Base-by-base conservation (phyloP, 1,140 invertebrate species). In the Eubasilissa regina region DNA sequence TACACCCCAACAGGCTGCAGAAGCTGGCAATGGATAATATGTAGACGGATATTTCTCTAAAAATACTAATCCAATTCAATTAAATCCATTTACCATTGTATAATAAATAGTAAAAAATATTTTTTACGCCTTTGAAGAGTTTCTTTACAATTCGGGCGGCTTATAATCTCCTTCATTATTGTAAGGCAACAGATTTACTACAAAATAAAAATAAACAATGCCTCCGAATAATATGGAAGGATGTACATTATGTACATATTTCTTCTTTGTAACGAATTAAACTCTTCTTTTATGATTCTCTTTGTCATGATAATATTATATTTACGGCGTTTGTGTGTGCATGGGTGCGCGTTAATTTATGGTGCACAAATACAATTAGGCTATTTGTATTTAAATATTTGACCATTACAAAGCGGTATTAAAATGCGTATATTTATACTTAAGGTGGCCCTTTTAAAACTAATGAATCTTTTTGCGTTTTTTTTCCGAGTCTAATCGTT, bases 261-360 rank as follows among this genome's bases (percentile, higher is more conserved):
- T 76, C 75, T 76, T 62, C 75, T 76, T 76, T 76, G 75, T 47
- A 21, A 62, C 55, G 75, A 62, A 76, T 76, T 76, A 76, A 76
- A 76, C 48, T 17, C 44, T 44, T 45, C 25, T 43, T 13, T 47
- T 68, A 72, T 8, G 47, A n/a, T 1, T 72, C 17, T 51, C 68
- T 19, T 53, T 51, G 17, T 72, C 15, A 35, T 72, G 15, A 21
- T 51, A 72, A 72, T 72, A 55, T 1, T 55, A 15, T 55, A 72
- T 44, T 72, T 47, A 51, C 45, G 19, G 13, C 68, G n/a, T 19
- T 72, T 72, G 44, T 72, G 15, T 48, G 15, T n/a, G 35, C 17
- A 58, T 21, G 17, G 11, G 55, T 58, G 55, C 17, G 55, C 55
- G 55, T 58, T 58, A 58, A 58, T 58, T 58, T 58, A 58, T 58